Conservation (phyloP, 2,888 invertebrate genomes). For the Brenthis daphne region DNA sequence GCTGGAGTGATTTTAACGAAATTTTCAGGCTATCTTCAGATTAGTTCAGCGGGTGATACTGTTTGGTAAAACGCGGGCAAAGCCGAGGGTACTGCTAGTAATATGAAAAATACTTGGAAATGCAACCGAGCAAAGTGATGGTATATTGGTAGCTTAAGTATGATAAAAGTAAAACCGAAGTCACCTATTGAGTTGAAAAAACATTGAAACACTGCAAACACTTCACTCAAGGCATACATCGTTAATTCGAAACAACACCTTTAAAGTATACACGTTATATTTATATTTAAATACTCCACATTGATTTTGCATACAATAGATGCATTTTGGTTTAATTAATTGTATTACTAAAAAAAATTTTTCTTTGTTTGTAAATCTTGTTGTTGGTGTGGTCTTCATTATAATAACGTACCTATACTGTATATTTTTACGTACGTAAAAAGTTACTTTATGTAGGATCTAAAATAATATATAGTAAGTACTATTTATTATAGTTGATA, state of each 20-base stretch:
- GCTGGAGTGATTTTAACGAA: no score
- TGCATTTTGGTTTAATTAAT: conserved; percentile 10
- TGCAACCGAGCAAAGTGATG: no score
- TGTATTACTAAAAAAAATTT: neutral
- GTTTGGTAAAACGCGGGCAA: no score
- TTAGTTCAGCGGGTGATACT: no score
- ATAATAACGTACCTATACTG: neutral
- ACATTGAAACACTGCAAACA: neutral
- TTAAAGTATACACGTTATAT: neutral
- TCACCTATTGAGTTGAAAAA: neutral
- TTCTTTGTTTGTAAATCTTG: conserved; percentile 8
- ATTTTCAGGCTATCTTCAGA: no score
- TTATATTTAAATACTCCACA: neutral
- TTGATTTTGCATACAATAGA: conserved; percentile 14
- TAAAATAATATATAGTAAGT: no score
- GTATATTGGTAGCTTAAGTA: no score
- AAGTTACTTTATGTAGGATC: no score
- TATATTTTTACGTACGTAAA: no score
- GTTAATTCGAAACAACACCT: neutral
- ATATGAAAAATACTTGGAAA: no score
- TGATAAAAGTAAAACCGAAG: neutral
- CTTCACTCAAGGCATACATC: neutral
- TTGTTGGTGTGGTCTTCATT: conserved; percentile 12
- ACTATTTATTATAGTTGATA: no score
- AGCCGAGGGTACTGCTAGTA: no score